phyloP scores from a whole-genome alignment of 1,140 invertebrate species.

The Atopsyche davidsoni region DNA sequence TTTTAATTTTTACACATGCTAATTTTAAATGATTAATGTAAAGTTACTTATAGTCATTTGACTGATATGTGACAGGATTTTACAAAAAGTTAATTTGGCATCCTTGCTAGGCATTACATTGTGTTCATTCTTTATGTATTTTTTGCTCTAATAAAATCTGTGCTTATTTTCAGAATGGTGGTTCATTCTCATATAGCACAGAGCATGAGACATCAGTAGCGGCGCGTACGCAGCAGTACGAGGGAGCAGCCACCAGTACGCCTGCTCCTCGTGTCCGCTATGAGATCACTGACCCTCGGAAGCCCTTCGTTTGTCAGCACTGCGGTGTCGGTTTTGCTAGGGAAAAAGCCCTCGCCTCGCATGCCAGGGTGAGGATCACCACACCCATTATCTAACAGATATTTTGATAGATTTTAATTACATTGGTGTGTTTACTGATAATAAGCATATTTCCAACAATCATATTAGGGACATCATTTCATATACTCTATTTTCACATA shows the following conservation, averaged over 20 bases:
- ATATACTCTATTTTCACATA: not conserved
- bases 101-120: no score
- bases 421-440: not conserved
- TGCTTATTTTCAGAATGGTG: conserved; percentile 19
- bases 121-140: no score
- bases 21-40: no score
- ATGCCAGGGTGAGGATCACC: conserved; percentile 47
- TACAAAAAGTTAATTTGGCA: no score
- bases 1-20: no score
- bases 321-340: conserved; percentile 73
- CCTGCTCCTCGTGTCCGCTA: conserved; percentile 23
- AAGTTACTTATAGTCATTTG: no score
- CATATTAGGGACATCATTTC: no score
- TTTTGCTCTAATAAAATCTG: no score
- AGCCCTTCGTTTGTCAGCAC: conserved; percentile 73
- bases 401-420: not conserved
- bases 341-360: conserved; percentile 72
- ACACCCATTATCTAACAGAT: not conserved
- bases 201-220: conserved; percentile 32
- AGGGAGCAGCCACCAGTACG: conserved; percentile 32
- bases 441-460: not conserved
- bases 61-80: no score
- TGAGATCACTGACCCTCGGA: conserved; percentile 59
- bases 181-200: conserved; percentile 12
- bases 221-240: conserved; percentile 45